Percentiles rank a stretch among this genome's conserved stretches.
Conservation (phyloP, 2,113 vertebrate species). For the Chlamydotis undulata region DNA sequence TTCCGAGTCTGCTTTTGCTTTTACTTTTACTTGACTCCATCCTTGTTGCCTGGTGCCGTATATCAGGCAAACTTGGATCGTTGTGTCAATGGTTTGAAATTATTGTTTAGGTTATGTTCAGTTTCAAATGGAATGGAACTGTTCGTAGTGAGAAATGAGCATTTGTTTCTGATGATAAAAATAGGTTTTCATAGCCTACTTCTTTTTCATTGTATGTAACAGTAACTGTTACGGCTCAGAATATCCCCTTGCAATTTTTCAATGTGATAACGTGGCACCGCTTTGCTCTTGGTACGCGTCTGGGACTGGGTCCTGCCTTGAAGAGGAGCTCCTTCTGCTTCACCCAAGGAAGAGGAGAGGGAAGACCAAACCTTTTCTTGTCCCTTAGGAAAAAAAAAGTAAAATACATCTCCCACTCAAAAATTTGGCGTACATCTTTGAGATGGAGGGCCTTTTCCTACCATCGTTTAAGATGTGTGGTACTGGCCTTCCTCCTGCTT, state of each 20-base stretch:
- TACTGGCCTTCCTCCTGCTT: background rate
- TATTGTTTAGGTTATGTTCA: conserved; percentile 37
- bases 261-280: fast-evolving
- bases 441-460: background rate
- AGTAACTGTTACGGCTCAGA: background rate
- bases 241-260: background rate
- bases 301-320: background rate
- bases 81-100: background rate
- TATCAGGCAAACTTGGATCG: background rate
- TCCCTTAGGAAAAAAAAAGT: background rate
- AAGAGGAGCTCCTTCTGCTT: background rate
- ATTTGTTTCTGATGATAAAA: conserved; percentile 61
- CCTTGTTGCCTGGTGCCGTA: background rate
- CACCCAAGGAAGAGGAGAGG: background rate
- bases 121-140: conserved; percentile 27
- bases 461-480: background rate
- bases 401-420: background rate
- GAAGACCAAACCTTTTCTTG: background rate
- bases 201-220: background rate
- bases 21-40: background rate
- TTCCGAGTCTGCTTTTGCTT: background rate
- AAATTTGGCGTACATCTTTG: background rate
- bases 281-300: background rate
- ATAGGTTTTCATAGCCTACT: conserved; percentile 47
- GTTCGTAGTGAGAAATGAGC: conserved; percentile 44